phyloP scores from a whole-genome alignment of 2,113 vertebrate genomes.

The Brachyistius frenatus region DNA sequence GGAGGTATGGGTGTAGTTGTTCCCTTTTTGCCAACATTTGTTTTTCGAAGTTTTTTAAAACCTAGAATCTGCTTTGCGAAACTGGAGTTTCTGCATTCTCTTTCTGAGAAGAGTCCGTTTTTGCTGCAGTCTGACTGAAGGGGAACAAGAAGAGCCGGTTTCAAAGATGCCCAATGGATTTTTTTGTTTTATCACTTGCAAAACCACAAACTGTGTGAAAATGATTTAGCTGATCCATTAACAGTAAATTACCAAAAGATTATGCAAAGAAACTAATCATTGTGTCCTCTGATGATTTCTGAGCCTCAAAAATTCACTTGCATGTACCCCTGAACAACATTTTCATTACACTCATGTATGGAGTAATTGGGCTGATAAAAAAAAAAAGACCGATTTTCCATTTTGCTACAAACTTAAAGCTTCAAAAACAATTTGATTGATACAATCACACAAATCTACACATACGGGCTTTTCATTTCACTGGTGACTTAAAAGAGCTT shows the following conservation, averaged over 20 bases:
- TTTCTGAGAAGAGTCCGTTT: slow-evolving; percentile 24
- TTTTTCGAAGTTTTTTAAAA: background rate
- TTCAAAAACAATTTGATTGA: too few relatives aligned
- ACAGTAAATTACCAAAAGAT: background rate
- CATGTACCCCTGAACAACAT: too few relatives aligned
- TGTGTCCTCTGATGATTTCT: background rate
- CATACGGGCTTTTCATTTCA: too few relatives aligned
- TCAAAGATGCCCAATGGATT: background rate
- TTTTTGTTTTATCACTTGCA: background rate
- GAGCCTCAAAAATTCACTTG: background rate
- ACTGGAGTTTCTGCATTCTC: background rate
- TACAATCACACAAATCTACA: too few relatives aligned
- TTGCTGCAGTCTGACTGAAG: slow-evolving; percentile 16
- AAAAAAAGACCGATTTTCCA: too few relatives aligned
- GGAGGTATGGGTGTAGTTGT: slow-evolving; percentile 41
- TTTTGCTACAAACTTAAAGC: too few relatives aligned
- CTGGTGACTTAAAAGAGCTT: too few relatives aligned
- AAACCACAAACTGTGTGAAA: background rate
- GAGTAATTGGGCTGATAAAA: too few relatives aligned
- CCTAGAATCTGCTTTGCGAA: background rate
- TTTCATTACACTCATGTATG: too few relatives aligned
- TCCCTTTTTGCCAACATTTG: slow-evolving; percentile 61
- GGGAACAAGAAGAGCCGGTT: slow-evolving; percentile 25
- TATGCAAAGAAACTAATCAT: background rate
- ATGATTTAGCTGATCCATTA: background rate